A percentile compares a stretch with the other conserved stretches of the same genome.
These are phyloP conservation scores for Cyclargus thomasi DNA, from an alignment of 1,140 invertebrate species.

Conservation along the genomic window DNA sequence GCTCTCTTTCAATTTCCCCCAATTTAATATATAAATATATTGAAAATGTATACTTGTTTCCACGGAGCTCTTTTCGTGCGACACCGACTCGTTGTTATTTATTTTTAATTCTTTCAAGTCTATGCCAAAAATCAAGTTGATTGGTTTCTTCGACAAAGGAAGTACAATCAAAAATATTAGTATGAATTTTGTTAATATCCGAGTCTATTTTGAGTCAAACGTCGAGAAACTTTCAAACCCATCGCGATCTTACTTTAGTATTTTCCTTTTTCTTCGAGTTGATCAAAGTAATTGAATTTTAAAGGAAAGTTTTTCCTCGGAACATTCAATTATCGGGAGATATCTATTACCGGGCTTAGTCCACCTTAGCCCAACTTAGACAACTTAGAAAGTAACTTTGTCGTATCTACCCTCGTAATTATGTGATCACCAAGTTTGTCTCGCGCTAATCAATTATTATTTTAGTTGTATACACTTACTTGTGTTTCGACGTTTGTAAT, in stretches of 20 bases:
- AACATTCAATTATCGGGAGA: conserved; percentile 13
- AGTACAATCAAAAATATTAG: no score
- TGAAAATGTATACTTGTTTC: no score
- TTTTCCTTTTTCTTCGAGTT: background rate
- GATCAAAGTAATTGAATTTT: conserved; percentile 9
- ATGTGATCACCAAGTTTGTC: conserved; percentile 6
- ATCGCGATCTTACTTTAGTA: background rate
- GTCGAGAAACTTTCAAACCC: background rate
- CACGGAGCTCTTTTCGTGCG: no score
- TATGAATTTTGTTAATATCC: no score
- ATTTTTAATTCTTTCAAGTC: no score
- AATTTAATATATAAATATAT: no score
- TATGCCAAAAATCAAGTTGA: no score
- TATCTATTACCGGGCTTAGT: conserved; percentile 9
- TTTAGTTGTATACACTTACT: background rate
- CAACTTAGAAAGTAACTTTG: conserved; percentile 5
- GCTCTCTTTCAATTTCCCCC: no score
- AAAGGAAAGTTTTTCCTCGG: background rate
- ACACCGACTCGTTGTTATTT: no score
- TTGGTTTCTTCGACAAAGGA: no score
- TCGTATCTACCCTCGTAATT: conserved; percentile 1
- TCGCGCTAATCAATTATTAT: background rate
- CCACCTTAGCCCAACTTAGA: background rate
- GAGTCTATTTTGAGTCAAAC: background rate
- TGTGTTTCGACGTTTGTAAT: no score